These are phyloP conservation scores for Grus americana DNA, from an alignment of 2,113 vertebrate species.

Conservation along the genomic window DNA sequence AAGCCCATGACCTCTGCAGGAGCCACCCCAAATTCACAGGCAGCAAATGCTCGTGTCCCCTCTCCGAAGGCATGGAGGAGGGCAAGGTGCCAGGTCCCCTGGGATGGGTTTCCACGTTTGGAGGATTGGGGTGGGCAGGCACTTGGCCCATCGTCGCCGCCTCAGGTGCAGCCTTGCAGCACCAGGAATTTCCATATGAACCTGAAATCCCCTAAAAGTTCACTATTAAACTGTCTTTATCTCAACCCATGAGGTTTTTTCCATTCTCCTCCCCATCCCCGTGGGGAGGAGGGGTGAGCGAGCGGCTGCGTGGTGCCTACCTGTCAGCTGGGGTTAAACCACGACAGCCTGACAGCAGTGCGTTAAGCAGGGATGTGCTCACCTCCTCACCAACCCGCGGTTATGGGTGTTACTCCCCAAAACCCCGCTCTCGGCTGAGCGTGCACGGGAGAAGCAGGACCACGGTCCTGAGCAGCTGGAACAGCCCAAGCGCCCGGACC, in stretches of 20 bases:
- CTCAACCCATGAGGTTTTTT: too few species aligned
- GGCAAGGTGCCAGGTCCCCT: neutral
- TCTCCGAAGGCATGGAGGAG: neutral
- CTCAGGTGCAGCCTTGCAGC: neutral
- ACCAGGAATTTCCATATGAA: neutral
- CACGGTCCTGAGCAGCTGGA: neutral
- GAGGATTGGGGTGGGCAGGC: neutral
- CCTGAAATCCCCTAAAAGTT: neutral
- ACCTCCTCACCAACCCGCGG: neutral
- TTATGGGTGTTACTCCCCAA: neutral
- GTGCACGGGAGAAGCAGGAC: neutral
- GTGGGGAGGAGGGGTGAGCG: too few species aligned
- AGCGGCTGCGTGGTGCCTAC: too few species aligned
- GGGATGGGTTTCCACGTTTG: rapidly evolving
- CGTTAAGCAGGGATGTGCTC: rapidly evolving
- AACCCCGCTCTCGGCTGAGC: neutral
- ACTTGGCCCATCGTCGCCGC: rapidly evolving
- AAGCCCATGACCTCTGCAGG: neutral
- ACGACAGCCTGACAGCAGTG: neutral
- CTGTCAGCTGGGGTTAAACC: too few species aligned
- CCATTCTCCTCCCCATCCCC: too few species aligned
- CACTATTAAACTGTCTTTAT: neutral
- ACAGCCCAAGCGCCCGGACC: neutral
- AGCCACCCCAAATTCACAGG: neutral
- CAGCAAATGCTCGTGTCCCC: neutral